Evolutionary conservation across 2,113 vertebrate species (phyloP), one percentile per base, ranked within the genome.

Genomic region (Rana temporaria): DNA sequence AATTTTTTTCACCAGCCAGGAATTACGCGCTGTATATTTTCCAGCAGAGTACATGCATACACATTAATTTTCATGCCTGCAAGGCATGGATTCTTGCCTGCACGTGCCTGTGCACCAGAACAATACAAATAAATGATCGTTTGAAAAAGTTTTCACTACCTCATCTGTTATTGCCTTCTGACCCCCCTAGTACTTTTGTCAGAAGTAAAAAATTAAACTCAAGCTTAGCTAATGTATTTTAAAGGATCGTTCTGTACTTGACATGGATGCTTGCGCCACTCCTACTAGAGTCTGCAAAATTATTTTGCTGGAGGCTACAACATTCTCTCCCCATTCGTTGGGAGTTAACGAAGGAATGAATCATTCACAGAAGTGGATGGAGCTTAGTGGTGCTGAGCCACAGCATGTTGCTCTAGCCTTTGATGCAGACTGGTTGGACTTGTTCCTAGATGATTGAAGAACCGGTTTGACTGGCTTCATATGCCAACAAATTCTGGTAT

Each of bases 401-500:
- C 88, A 93, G 93, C 93, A 93, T 88, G 93, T 93, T 92, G 88
- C 89, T 87, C 86, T 14, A 19, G 87, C 87, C 93, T 94, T 95
- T 95, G 93, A 95, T 93, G 91, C 85, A 85, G 88, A 94, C 94
- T 93, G 91, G 95, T 94, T 88, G 84, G 86, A 91, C 94, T 66
- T 90, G 95, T 95, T 95, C 87, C 87, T 87, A 86, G 85, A 89
- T 89, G 89, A 91, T 89, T 89, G 74, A 26, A 84, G 88, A 96
- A 95, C 95, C 86, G 84, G 95, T 96, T 88, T 92, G 92, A 92
- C 94, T 0, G 88, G 93, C 81, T 87, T 93, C 90, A 92, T 94
- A 90, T 95, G 95, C 95, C 95, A 96, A 94, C 93, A 94, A 91
- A 94, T 92, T 95, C 94, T 94, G 93, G 93, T 95, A 93, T 95